Percentiles rank a stretch among this genome's conserved stretches.
These are phyloP conservation scores for Schizopygopsis malacanthus DNA, from an alignment of 2,797 vertebrate species.

Conservation along the genomic window DNA sequence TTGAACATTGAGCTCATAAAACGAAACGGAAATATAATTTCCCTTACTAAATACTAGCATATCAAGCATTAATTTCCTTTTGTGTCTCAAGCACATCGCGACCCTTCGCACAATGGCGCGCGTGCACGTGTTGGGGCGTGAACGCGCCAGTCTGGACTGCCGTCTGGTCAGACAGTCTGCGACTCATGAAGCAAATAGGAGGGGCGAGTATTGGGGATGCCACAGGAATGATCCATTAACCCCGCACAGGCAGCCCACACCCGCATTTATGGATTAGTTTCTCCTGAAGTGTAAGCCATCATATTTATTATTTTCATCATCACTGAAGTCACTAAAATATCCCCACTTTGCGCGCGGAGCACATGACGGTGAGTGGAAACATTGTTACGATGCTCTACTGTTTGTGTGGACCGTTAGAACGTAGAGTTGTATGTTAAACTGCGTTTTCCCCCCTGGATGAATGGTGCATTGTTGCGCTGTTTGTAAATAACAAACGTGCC, in stretches of 20 bases:
- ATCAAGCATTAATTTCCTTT: background rate
- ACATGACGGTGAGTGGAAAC: slow-evolving; percentile 58
- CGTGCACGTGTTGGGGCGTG: slow-evolving; percentile 46
- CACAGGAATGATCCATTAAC: slow-evolving; percentile 59
- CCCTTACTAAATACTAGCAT: background rate
- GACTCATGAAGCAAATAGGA: slow-evolving; percentile 51
- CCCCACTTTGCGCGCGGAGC: slow-evolving; percentile 48
- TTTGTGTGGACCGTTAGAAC: background rate
- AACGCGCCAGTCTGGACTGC: slow-evolving; percentile 54
- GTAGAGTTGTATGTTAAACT: background rate
- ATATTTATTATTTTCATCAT: background rate
- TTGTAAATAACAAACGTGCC: slow-evolving; percentile 36
- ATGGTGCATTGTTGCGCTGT: slow-evolving; percentile 34
- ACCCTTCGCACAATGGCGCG: slow-evolving; percentile 34
- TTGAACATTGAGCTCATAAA: background rate
- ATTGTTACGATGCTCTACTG: slow-evolving; percentile 1
- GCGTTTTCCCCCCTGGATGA: background rate
- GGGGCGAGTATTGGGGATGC: slow-evolving; percentile 52
- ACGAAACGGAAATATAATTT: background rate
- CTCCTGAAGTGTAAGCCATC: slow-evolving; percentile 15
- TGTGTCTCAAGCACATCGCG: background rate
- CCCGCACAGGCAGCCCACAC: slow-evolving; percentile 55
- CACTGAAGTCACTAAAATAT: slow-evolving; percentile 32
- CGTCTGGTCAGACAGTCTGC: slow-evolving; percentile 57
- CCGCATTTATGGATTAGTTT: slow-evolving; percentile 55